Evolutionary conservation across 92 coral and sea anemone species (phyloP), one percentile per base, ranked within the genome.

Genomic region (Actinernus sp.): DNA sequence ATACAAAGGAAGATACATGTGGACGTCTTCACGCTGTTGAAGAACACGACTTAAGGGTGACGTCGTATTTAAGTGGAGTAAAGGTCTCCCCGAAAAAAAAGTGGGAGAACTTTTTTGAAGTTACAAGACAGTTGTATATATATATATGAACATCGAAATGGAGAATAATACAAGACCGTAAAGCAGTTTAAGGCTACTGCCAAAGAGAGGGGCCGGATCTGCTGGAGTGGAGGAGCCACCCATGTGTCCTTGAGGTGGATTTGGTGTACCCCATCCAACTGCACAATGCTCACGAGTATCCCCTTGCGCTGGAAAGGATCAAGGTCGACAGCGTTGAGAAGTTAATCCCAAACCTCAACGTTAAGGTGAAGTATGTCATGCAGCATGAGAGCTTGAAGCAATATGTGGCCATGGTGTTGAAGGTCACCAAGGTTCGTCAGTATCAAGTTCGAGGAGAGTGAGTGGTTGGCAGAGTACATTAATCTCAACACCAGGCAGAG

Each of bases 191-290:
- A n/a, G n/a, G n/a, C n/a, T n/a, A n/a, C n/a, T n/a, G n/a, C n/a
- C n/a, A n/a, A n/a, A n/a, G n/a, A n/a, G n/a, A n/a, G n/a, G n/a
- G n/a, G n/a, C n/a, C n/a, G n/a, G 43, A 37, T 7, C 43, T 37
- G n/a, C 8, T 7, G n/a, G 43, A 37, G 8, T 37, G 43, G 43
- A 37, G 43, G 43, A 7, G 9, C 8, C 43, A 37, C n/a, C 43
- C 43, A 37, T 37, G 43, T n/a, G n/a, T 37, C n/a, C 43, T 37
- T 37, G 43, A 37, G n/a, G 43, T 37, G 9, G 43, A 37, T n/a
- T 37, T 37, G 43, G n/a, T 7, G 43, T 37, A 37, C n/a, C 43
- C 43, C 8, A 37, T 7, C 9, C 9, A 37, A 8, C 43, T 37
- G n/a, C 43, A 37, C 43, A n/a, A 37, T 7, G 43, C 8, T n/a